Conservation (phyloP, 2,113 vertebrate genomes). For the Antechinus flavipes region DNA sequence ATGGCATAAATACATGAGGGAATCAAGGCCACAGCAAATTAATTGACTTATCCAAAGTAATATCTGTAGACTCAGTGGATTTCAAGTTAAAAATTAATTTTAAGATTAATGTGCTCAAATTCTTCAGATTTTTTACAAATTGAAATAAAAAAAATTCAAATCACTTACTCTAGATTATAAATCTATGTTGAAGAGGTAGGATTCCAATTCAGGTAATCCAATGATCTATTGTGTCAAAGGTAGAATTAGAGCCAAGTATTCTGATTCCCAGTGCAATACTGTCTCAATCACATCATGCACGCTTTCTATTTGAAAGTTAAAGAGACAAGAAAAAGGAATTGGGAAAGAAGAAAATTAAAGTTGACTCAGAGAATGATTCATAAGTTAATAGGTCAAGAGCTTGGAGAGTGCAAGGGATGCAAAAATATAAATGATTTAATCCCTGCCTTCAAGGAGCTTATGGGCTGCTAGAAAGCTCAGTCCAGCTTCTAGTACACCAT, state of each 20-base stretch:
- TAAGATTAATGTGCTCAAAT: background rate
- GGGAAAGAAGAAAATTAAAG: background rate
- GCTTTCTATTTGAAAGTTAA: background rate
- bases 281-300: background rate
- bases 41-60: background rate
- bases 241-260: background rate
- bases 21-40: background rate
- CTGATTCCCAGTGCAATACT: background rate
- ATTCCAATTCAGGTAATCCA: background rate
- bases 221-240: background rate
- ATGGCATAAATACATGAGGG: background rate
- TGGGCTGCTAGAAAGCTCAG: background rate
- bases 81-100: background rate
- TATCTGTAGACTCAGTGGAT: background rate
- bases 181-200: background rate
- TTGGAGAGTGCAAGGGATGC: background rate
- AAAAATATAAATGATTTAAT: background rate
- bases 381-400: background rate
- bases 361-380: background rate
- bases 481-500: background rate
- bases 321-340: background rate
- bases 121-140: background rate
- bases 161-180: background rate
- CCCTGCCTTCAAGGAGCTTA: background rate
- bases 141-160: background rate